Percentiles rank a stretch among this genome's conserved stretches.
Conservation (phyloP, 2,797 vertebrate species). For the Acridotheres tristis region DNA sequence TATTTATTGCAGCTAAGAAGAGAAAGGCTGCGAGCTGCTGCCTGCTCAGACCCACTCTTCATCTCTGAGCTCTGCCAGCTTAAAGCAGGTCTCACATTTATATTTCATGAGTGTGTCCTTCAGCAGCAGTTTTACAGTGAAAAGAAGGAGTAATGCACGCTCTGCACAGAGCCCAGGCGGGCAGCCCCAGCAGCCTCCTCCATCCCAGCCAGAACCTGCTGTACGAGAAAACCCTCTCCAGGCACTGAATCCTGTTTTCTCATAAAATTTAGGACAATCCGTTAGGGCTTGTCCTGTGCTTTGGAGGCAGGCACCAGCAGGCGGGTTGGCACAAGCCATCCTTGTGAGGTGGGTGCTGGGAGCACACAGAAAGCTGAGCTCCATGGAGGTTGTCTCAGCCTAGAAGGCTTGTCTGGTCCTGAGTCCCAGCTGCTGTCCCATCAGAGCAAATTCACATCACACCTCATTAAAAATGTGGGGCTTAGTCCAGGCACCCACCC, state of each 20-base stretch:
- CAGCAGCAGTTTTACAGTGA: background rate
- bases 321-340: background rate
- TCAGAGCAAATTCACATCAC: background rate
- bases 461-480: background rate
- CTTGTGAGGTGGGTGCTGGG: background rate
- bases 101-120: conserved; percentile 19
- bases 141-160: background rate
- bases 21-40: background rate
- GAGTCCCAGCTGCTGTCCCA: background rate
- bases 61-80: background rate
- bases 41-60: background rate
- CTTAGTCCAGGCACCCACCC: background rate
- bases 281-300: background rate
- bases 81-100: conserved; percentile 12
- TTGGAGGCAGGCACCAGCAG: background rate
- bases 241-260: background rate
- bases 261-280: background rate
- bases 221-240: background rate
- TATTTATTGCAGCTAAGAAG: background rate
- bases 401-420: background rate
- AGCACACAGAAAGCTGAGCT: background rate
- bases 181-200: background rate
- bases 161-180: rapidly evolving
- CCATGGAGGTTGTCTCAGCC: background rate
- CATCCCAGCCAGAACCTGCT: background rate